Percentiles rank a stretch among this genome's conserved stretches.
phyloP scores from a whole-genome alignment of 2,888 invertebrate species.

The Brachypterus glaber region DNA sequence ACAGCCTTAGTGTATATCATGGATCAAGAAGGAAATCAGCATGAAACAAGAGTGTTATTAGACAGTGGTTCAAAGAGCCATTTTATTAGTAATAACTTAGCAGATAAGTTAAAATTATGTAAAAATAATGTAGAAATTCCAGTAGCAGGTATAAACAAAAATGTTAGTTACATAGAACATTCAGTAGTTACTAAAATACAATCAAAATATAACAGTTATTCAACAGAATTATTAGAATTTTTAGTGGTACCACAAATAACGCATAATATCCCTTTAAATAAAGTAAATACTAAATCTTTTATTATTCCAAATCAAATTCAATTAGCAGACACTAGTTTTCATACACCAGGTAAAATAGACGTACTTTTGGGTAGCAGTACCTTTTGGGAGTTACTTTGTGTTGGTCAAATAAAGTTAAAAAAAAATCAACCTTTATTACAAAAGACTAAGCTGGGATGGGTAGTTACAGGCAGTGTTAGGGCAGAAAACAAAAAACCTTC shows the following conservation, averaged over 20 bases:
- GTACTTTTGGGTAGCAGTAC: conserved; percentile 10
- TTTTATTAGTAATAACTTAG: conserved; percentile 9
- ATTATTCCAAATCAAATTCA: conserved; percentile 6
- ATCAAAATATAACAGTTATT: too few species aligned
- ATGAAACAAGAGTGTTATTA: conserved; percentile 6
- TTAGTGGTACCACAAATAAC: too few species aligned
- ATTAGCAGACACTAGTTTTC: conserved; percentile 14
- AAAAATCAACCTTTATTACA: too few species aligned
- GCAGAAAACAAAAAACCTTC: too few species aligned
- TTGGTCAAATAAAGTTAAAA: conserved; percentile 7
- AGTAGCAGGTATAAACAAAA: conserved; percentile 8
- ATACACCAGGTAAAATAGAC: conserved; percentile 9
- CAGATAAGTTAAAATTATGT: conserved; percentile 10
- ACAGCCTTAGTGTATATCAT: conserved; percentile 9
- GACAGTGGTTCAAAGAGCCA: conserved; percentile 12
- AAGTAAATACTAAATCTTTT: conserved; percentile 6
- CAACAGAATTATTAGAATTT: too few species aligned
- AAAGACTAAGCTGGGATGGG: too few species aligned
- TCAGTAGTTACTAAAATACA: too few species aligned
- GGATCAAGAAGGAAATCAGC: conserved; percentile 3
- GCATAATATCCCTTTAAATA: too few species aligned
- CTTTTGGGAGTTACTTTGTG: conserved; percentile 11
- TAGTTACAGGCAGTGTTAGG: too few species aligned
- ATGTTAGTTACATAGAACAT: too few species aligned
- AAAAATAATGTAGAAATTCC: conserved; percentile 1